Conservation (phyloP, 2,113 vertebrate genomes). For the Cyanocitta stelleri region DNA sequence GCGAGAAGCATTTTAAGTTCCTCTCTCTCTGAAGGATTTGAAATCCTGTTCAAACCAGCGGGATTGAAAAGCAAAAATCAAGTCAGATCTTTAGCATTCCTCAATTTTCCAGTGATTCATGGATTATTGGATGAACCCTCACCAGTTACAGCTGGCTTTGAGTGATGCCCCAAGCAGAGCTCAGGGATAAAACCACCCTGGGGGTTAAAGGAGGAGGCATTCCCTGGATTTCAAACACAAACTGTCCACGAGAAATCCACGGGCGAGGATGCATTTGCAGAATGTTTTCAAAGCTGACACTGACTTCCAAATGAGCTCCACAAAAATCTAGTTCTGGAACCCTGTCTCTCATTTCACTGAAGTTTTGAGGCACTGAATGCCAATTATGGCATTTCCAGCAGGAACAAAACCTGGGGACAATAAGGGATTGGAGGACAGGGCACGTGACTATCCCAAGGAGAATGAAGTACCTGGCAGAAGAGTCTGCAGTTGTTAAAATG, state of each 20-base stretch:
- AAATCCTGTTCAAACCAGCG: not conserved
- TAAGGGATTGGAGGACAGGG: not conserved
- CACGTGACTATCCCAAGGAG: fast-evolving
- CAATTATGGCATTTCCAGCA: not conserved
- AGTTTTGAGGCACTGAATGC: not conserved
- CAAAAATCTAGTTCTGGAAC: not conserved
- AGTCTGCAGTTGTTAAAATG: not conserved
- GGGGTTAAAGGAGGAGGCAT: not conserved
- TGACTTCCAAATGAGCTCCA: not conserved
- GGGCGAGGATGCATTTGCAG: not conserved
- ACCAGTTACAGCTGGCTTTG: not conserved
- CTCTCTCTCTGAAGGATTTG: not conserved
- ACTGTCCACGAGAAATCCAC: not conserved
- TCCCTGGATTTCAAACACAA: not conserved
- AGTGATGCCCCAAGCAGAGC: not conserved
- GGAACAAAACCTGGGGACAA: not conserved
- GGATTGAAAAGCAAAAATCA: not conserved
- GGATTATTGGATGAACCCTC: not conserved
- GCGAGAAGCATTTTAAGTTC: not conserved
- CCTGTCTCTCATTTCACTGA: not conserved
- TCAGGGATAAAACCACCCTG: not conserved
- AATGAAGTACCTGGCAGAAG: not conserved
- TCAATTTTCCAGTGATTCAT: not conserved
- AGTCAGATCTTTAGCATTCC: not conserved
- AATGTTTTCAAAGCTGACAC: not conserved